These are phyloP conservation scores for Chanos chanos DNA, from an alignment of 2,797 vertebrate genomes.

Conservation along the genomic window DNA sequence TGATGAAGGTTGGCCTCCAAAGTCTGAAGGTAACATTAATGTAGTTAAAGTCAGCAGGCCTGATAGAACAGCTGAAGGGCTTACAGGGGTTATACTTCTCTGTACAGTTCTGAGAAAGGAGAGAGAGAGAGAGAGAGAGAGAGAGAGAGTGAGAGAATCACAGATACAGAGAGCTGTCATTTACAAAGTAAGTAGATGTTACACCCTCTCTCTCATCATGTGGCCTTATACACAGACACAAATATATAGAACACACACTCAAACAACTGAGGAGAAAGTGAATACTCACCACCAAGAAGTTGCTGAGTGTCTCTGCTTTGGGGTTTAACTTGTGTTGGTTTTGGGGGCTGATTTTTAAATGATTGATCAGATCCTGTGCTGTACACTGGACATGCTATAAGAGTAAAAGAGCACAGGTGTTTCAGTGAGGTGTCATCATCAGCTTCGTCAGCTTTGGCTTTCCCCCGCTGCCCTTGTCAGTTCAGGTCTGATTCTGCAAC, in stretches of 20 bases:
- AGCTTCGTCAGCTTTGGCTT: no score
- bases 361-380: constrained; percentile 61
- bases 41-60: constrained; percentile 67
- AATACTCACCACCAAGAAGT: constrained; percentile 67
- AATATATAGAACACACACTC: background rate
- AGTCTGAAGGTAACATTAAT: constrained; percentile 85
- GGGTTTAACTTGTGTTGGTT: constrained; percentile 39
- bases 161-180: background rate
- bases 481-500: no score
- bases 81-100: constrained; percentile 59
- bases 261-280: background rate
- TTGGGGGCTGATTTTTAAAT: constrained; percentile 57
- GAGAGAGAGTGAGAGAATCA: background rate
- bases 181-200: no score
- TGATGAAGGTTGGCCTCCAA: constrained; percentile 91
- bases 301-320: constrained; percentile 73
- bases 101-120: constrained; percentile 75
- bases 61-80: constrained; percentile 75
- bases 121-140: background rate
- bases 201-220: no score
- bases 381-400: constrained; percentile 75
- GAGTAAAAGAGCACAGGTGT: constrained; percentile 29
- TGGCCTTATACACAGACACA: background rate
- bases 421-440: no score
- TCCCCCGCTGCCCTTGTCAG: no score